Percentiles rank a stretch among this genome's conserved stretches.
These are phyloP conservation scores for Porites rus DNA, from an alignment of 92 coral and sea anemone species.

Conservation along the genomic window DNA sequence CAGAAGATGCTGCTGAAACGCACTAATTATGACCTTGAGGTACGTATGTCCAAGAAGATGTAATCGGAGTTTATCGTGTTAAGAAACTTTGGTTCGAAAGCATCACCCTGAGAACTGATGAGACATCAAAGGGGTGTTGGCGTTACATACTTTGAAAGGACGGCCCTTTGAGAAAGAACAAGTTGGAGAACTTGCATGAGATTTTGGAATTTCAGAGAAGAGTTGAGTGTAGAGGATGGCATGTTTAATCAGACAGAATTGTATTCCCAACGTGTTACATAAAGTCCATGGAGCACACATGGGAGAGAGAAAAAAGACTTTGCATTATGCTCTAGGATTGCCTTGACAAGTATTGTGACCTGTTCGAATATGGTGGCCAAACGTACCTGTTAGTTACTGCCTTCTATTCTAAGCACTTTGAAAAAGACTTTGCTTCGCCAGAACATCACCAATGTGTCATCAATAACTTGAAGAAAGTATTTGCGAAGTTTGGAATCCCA, in stretches of 20 bases:
- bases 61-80: constrained; percentile 41
- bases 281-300: too few relatives aligned
- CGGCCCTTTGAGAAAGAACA: too few relatives aligned
- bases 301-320: too few relatives aligned
- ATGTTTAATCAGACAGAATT: constrained; percentile 35
- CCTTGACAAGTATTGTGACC: constrained; percentile 69
- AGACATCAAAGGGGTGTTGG: too few relatives aligned
- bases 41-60: constrained; percentile 32
- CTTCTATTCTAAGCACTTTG: constrained; percentile 64
- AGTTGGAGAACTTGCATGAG: too few relatives aligned
- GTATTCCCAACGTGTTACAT: too few relatives aligned
- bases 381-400: constrained; percentile 53
- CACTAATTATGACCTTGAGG: constrained; percentile 57
- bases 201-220: too few relatives aligned
- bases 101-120: background rate
- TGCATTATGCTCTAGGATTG: constrained; percentile 43
- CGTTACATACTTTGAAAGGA: too few relatives aligned
- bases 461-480: constrained; percentile 51
- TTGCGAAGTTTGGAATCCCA: constrained; percentile 54
- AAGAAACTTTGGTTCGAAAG: constrained; percentile 25
- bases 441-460: constrained; percentile 43
- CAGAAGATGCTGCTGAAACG: constrained; percentile 67
- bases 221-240: constrained; percentile 51
- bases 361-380: constrained; percentile 60
- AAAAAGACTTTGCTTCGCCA: constrained; percentile 57